Evolutionary conservation across 2,113 vertebrate genomes (phyloP).

Genomic region (Lagopus leucura): DNA sequence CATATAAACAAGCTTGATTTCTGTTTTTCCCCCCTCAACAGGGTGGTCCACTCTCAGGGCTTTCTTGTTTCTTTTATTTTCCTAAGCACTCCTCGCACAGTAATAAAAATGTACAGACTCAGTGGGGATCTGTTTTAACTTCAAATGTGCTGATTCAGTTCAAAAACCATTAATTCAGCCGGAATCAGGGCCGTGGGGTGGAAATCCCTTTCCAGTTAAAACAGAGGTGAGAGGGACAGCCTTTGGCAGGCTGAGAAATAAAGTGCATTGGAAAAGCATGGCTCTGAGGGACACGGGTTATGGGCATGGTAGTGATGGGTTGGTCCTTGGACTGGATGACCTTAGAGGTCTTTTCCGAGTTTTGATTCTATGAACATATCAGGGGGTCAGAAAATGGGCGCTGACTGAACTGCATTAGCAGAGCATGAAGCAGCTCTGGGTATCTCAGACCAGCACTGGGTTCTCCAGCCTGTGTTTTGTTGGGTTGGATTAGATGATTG

Average conservation of each 20-base stretch:
- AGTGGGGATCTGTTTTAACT: constrained; percentile 67
- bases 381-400: background rate
- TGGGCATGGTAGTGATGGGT: too few relatives aligned
- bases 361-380: background rate
- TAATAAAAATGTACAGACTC: constrained; percentile 74
- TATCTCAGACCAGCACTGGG: background rate
- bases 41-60: constrained; percentile 58
- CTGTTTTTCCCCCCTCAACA: constrained; percentile 44
- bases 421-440: background rate
- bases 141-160: constrained; percentile 72
- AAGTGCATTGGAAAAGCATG: background rate
- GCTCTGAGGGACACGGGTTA: too few relatives aligned
- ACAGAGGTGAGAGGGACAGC: constrained; percentile 58
- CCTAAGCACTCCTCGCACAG: constrained; percentile 60
- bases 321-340: too few relatives aligned
- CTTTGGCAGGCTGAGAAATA: constrained; percentile 39
- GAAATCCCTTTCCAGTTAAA: constrained; percentile 72
- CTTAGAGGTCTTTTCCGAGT: too few relatives aligned
- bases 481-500: background rate
- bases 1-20: constrained; percentile 38
- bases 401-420: background rate
- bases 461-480: background rate
- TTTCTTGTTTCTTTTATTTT: constrained; percentile 70
- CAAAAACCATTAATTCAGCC: constrained; percentile 62
- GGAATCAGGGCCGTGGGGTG: constrained; percentile 52